These are phyloP conservation scores for Anthopleura xanthogrammica DNA, from an alignment of 92 coral and sea anemone species.

Conservation along the genomic window DNA sequence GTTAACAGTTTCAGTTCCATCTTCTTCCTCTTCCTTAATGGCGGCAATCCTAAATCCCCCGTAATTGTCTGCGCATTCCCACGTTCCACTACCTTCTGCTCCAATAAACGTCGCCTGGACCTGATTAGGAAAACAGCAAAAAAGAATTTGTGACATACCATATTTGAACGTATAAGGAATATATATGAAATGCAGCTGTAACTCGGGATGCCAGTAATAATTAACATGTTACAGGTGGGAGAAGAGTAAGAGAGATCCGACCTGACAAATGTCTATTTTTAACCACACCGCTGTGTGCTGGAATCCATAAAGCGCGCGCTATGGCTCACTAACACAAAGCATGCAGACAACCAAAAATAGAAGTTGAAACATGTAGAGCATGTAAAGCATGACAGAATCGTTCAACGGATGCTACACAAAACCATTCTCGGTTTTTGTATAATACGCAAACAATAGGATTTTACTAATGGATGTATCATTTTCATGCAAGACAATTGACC, in stretches of 20 bases:
- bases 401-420: background rate
- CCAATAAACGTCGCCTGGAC: slow-evolving; percentile 93
- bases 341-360: background rate
- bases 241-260: background rate
- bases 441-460: background rate
- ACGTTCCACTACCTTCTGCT: slow-evolving; percentile 74
- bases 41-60: slow-evolving; percentile 80
- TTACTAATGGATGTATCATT: background rate
- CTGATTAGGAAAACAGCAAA: slow-evolving; percentile 39
- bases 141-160: slow-evolving; percentile 1
- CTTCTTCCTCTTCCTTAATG: slow-evolving; percentile 95
- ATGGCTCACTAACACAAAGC: background rate
- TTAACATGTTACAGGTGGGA: background rate
- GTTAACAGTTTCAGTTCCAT: slow-evolving; percentile 73
- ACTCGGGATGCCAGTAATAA: background rate
- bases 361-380: background rate
- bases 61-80: slow-evolving; percentile 72
- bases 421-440: background rate
- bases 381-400: background rate
- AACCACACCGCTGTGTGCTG: background rate
- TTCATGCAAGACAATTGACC: too few relatives aligned
- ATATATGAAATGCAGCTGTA: background rate
- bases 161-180: background rate
- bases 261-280: background rate
- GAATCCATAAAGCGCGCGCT: slow-evolving; percentile 10